Conservation (phyloP, 2,888 invertebrate genomes). For the Spodoptera exigua region DNA sequence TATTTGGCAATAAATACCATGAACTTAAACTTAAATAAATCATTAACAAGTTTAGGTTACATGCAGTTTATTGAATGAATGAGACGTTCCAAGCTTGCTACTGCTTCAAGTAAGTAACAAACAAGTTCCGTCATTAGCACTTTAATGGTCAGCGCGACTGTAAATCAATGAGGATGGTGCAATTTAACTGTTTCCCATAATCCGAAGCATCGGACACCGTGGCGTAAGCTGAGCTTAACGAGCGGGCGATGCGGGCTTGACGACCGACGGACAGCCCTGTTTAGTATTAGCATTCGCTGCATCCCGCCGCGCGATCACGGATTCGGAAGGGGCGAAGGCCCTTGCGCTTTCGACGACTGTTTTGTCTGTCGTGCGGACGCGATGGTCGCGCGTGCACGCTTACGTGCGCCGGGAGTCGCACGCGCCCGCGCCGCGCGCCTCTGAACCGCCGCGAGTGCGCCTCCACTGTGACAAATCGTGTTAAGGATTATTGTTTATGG, state of each 20-base stretch:
- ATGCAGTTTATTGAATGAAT: background rate
- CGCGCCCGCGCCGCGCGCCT: slow-evolving; percentile 69
- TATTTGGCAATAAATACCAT: background rate
- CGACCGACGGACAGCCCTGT: slow-evolving; percentile 68
- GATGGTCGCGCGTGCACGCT: slow-evolving; percentile 84
- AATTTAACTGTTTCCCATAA: slow-evolving; percentile 48
- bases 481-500: slow-evolving; percentile 79
- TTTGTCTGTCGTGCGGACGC: slow-evolving; percentile 84
- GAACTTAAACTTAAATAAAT: background rate
- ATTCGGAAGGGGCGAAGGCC: slow-evolving; percentile 87
- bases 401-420: slow-evolving; percentile 68
- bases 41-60: background rate
- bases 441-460: slow-evolving; percentile 59
- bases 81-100: slow-evolving; percentile 10
- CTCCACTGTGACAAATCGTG: slow-evolving; percentile 78
- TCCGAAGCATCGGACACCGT: slow-evolving; percentile 23
- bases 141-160: slow-evolving; percentile 26
- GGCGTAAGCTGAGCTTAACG: slow-evolving; percentile 40
- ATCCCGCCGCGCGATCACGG: slow-evolving; percentile 86
- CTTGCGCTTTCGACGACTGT: slow-evolving; percentile 78
- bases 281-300: slow-evolving; percentile 83
- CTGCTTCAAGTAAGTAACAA: slow-evolving; percentile 17
- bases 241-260: slow-evolving; percentile 39
- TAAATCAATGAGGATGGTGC: slow-evolving; percentile 48
- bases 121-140: slow-evolving; percentile 39